phyloP scores from a whole-genome alignment of 2,113 vertebrate species.

The Sapayoa aenigma region DNA sequence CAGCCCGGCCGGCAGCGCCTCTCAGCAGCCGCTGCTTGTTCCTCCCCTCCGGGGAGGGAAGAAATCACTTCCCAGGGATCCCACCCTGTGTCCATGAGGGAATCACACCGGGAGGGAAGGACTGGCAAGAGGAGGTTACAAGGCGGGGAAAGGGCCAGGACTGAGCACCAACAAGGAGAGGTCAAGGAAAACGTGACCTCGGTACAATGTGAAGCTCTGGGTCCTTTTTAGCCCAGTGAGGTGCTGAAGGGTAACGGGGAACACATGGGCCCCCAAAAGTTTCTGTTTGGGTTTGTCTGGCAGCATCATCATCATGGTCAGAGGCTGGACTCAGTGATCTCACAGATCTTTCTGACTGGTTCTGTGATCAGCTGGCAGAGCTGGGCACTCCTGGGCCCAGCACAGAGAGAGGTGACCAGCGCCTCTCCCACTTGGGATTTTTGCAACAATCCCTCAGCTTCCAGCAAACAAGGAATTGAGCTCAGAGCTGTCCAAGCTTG shows the following conservation, averaged over 20 bases:
- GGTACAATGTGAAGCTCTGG: rapidly evolving
- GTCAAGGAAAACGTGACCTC: not conserved
- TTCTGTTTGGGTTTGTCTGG: not conserved
- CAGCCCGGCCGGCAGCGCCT: not conserved
- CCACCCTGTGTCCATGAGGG: no score
- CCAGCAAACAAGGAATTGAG: not conserved
- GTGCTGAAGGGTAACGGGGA: not conserved
- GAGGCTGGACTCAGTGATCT: not conserved
- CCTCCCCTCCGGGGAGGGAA: no score
- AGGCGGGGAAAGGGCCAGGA: not conserved
- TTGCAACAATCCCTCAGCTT: not conserved
- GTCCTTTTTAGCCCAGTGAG: not conserved
- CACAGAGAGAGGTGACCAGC: rapidly evolving
- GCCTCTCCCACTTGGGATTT: not conserved
- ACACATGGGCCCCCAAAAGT: not conserved
- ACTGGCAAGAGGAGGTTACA: not conserved
- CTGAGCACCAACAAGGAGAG: not conserved
- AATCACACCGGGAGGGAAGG: not conserved
- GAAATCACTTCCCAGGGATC: not conserved
- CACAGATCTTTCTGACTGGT: no score
- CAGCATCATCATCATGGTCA: not conserved
- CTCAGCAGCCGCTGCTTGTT: not conserved
- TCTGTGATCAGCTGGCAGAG: not conserved
- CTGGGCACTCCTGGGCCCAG: not conserved
- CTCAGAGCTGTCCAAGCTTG: not conserved